Percentiles rank a stretch among this genome's conserved stretches.
phyloP scores from a whole-genome alignment of 1,140 invertebrate species.

The Lamellibrachia luymesi region DNA sequence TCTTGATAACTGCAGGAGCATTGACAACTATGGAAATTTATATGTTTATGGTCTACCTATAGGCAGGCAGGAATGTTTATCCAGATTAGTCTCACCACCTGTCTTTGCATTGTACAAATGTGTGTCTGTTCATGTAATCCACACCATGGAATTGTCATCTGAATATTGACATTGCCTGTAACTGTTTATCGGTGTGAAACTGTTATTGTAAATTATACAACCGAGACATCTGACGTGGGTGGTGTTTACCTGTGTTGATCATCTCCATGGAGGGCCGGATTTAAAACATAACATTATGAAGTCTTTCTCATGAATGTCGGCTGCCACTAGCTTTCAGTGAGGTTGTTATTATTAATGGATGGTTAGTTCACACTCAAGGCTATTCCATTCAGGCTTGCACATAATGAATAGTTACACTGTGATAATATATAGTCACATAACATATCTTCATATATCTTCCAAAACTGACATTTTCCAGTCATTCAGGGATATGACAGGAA shows the following conservation, averaged over 20 bases:
- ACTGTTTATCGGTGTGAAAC: background rate
- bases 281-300: background rate
- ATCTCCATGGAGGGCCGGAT: background rate
- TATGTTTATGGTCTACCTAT: background rate
- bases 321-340: too few species aligned
- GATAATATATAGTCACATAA: too few species aligned
- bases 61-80: background rate
- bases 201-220: background rate
- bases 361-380: background rate
- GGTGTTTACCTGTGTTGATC: background rate
- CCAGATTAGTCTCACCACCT: background rate
- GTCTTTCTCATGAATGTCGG: background rate
- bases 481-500: background rate
- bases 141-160: background rate
- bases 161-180: background rate
- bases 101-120: background rate
- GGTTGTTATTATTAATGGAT: background rate
- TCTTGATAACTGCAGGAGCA: background rate
- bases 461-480: background rate
- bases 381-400: background rate
- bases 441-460: too few species aligned
- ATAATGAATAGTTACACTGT: background rate
- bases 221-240: background rate
- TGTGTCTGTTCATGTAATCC: background rate
- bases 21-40: background rate